Percentiles rank a stretch among this genome's conserved stretches.
Evolutionary conservation across 1,140 invertebrate species (phyloP).

Genomic region (Lasaia peninsularis): DNA sequence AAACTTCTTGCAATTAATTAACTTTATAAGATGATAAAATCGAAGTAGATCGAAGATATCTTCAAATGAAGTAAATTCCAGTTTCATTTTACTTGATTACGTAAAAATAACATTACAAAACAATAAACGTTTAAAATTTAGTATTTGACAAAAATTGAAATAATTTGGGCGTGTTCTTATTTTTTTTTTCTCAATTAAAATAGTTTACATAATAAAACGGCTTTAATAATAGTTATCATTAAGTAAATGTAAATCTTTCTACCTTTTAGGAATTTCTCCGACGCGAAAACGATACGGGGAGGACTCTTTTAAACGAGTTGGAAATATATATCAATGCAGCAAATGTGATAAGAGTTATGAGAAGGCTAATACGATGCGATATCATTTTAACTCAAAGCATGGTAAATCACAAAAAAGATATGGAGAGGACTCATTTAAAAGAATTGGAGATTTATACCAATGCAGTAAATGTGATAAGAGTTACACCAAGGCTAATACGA

Average conservation of each 20-base stretch:
- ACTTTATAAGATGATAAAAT: too few species aligned
- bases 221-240: too few species aligned
- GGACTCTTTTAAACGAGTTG: slow-evolving; percentile 43
- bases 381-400: slow-evolving; percentile 51
- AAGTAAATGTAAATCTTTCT: slow-evolving; percentile 27
- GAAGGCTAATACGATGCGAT: slow-evolving; percentile 36
- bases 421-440: slow-evolving; percentile 40
- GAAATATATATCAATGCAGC: slow-evolving; percentile 34
- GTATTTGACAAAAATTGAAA: too few species aligned
- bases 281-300: slow-evolving; percentile 31
- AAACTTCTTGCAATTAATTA: too few species aligned
- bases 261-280: slow-evolving; percentile 30
- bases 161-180: too few species aligned
- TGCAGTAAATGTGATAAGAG: slow-evolving; percentile 48
- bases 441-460: slow-evolving; percentile 30
- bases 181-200: too few species aligned
- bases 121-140: too few species aligned
- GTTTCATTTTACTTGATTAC: too few species aligned
- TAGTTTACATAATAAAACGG: too few species aligned
- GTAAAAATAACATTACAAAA: too few species aligned
- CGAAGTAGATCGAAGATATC: too few species aligned
- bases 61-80: too few species aligned
- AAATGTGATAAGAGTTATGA: slow-evolving; percentile 47
- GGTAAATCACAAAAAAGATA: slow-evolving; percentile 43
- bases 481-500: slow-evolving; percentile 38